Percentiles rank a stretch among this genome's conserved stretches.
Evolutionary conservation across 2,797 vertebrate genomes (phyloP).

Genomic region (Scolopax rusticola): DNA sequence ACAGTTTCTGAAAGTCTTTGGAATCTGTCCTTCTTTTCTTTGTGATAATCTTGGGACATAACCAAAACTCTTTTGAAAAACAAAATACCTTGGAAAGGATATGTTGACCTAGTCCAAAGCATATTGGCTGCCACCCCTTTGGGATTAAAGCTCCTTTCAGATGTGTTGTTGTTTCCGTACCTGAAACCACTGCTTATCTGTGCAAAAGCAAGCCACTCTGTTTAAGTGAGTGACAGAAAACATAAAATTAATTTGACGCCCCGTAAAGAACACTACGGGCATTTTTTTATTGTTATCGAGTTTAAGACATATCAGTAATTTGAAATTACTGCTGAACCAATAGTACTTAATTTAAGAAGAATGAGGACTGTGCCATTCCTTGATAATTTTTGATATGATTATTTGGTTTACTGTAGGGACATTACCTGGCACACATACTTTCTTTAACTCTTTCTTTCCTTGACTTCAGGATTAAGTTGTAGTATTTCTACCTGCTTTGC

Average conservation of each 20-base stretch:
- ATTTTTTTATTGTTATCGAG: neutral
- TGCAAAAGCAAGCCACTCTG: neutral
- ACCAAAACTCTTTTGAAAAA: neutral
- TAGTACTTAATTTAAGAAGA: neutral
- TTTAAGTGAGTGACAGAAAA: neutral
- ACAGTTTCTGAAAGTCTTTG: constrained; percentile 3
- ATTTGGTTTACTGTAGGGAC: neutral
- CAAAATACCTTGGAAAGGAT: neutral
- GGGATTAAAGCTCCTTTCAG: constrained; percentile 22
- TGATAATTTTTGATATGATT: neutral
- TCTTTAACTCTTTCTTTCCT: neutral
- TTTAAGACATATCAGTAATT: neutral
- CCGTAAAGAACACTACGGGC: neutral
- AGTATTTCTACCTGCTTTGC: neutral
- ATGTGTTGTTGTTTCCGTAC: constrained; percentile 2
- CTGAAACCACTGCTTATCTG: constrained; percentile 31
- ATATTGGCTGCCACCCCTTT: neutral
- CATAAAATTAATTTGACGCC: neutral
- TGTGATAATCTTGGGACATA: neutral
- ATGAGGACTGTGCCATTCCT: neutral
- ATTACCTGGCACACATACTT: neutral
- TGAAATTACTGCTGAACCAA: constrained; percentile 2
- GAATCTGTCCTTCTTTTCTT: neutral
- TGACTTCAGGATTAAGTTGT: neutral
- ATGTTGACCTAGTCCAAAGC: neutral